A percentile compares a stretch with the other conserved stretches of the same genome.
Evolutionary conservation across 2,797 vertebrate species (phyloP).

Genomic region (Sylvilagus floridanus): DNA sequence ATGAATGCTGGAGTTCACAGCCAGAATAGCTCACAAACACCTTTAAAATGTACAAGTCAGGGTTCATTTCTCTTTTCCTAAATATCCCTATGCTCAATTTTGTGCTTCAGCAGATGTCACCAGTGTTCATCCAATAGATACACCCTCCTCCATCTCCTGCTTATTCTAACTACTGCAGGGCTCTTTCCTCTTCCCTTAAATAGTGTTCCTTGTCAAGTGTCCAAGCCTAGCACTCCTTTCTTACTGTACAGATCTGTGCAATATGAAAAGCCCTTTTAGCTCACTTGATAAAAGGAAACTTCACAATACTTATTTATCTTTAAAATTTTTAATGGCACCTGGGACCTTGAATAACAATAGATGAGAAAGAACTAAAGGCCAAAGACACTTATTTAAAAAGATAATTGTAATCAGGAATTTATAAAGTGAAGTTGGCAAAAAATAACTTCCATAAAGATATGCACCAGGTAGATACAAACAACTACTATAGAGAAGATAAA

Average conservation of each 20-base stretch:
- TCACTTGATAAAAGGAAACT: background rate
- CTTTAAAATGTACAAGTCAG: background rate
- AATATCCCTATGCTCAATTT: background rate
- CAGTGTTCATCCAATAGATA: background rate
- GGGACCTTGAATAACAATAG: background rate
- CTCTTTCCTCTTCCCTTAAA: background rate
- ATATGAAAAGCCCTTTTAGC: too few species aligned
- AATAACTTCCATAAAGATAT: background rate
- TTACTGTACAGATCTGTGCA: background rate
- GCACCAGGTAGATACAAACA: background rate
- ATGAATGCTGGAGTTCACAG: background rate
- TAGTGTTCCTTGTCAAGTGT: background rate
- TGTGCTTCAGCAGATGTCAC: background rate
- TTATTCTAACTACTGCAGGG: background rate
- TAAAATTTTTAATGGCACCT: background rate
- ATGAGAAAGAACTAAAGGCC: background rate
- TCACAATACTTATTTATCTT: background rate
- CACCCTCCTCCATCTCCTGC: background rate
- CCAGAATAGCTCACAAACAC: background rate
- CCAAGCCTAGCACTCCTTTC: background rate
- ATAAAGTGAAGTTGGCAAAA: background rate
- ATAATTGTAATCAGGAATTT: background rate
- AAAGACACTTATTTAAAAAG: background rate
- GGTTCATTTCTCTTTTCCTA: background rate
- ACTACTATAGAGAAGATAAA: fast-evolving